These are phyloP conservation scores for Lysandra bellargus DNA, from an alignment of 2,888 invertebrate species.

Conservation along the genomic window DNA sequence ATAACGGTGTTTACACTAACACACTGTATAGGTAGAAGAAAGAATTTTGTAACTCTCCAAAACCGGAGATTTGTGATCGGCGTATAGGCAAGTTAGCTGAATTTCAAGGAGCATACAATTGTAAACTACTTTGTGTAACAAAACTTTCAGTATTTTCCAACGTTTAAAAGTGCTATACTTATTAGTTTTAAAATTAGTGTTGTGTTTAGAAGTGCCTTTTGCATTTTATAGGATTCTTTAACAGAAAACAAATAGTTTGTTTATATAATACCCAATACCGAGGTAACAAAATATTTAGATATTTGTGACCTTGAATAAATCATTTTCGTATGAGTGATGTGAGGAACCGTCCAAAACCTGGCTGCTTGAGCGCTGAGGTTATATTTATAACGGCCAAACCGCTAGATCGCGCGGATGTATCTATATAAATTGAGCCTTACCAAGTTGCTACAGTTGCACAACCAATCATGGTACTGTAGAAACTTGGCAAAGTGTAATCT, in stretches of 20 bases:
- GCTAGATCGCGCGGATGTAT: neutral
- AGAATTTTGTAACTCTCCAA: no score
- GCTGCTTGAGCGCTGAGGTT: neutral
- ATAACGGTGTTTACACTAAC: no score
- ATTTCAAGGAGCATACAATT: neutral
- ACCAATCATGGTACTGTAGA: neutral
- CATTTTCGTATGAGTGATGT: neutral
- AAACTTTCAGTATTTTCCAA: neutral
- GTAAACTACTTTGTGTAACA: neutral
- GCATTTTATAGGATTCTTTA: neutral
- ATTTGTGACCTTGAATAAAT: neutral
- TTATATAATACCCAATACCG: neutral
- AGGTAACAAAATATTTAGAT: neutral
- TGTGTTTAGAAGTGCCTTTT: neutral
- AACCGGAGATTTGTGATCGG: no score
- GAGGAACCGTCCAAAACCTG: neutral
- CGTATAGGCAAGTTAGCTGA: no score
- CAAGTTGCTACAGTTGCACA: neutral
- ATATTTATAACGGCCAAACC: neutral
- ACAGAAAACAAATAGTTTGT: neutral
- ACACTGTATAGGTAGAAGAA: neutral
- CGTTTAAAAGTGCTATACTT: neutral
- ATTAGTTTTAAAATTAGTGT: neutral
- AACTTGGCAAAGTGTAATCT: neutral
- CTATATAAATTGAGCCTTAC: neutral